These are phyloP conservation scores for Nyctalus aviator DNA, from an alignment of 2,797 vertebrate species.

Conservation along the genomic window DNA sequence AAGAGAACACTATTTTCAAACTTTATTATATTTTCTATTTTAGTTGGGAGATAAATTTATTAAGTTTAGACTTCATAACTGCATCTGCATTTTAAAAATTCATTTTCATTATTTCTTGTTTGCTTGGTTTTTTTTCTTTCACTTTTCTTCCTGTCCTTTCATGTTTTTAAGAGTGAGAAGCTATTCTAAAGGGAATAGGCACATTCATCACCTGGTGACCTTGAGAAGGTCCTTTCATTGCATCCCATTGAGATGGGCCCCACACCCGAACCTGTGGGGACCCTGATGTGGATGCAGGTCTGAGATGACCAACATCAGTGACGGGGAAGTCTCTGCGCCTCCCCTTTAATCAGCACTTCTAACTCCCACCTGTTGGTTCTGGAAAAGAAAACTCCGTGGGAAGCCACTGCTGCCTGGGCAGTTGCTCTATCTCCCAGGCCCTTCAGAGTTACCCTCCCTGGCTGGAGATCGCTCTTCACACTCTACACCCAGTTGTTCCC, in stretches of 20 bases:
- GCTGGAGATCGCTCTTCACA: neutral
- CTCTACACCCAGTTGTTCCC: neutral
- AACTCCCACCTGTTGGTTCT: too few relatives aligned
- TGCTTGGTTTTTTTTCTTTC: neutral
- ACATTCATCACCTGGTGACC: neutral
- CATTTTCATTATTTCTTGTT: neutral
- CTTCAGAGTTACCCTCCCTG: too few relatives aligned
- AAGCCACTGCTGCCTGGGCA: too few relatives aligned
- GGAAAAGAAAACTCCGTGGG: too few relatives aligned
- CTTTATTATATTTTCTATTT: neutral
- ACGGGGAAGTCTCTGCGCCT: neutral
- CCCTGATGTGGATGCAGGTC: neutral
- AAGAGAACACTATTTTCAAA: neutral
- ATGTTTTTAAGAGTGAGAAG: neutral
- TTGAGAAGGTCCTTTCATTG: neutral
- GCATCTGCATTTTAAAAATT: neutral
- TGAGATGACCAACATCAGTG: neutral
- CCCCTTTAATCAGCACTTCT: neutral
- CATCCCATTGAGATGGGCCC: rapidly evolving
- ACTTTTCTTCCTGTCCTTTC: neutral
- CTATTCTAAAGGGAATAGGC: neutral
- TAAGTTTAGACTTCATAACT: neutral
- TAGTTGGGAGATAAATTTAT: neutral
- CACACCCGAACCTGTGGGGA: neutral
- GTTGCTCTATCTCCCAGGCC: too few relatives aligned